Conservation (phyloP, 1,140 invertebrate species). For the Ylistrum balloti region DNA sequence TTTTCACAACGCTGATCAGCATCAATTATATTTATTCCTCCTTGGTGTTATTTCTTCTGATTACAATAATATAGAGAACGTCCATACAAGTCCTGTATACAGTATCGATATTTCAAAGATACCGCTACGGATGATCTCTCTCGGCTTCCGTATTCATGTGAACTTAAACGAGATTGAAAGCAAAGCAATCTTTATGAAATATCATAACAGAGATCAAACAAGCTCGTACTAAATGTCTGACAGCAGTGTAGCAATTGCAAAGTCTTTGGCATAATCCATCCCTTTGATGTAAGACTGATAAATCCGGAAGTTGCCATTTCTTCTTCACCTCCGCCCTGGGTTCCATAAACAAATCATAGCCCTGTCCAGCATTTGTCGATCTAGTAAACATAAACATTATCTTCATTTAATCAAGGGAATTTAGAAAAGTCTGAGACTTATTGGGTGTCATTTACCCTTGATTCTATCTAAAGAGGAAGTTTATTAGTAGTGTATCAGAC, state of each 20-base stretch:
- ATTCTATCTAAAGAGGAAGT: neutral
- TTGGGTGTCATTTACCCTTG: neutral
- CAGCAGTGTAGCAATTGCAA: neutral
- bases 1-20: too few species aligned
- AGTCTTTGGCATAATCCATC: slow-evolving; percentile 25
- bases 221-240: neutral
- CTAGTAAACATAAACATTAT: neutral
- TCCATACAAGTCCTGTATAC: too few species aligned
- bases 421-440: neutral
- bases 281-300: neutral
- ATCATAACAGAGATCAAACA: neutral
- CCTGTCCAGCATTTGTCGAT: neutral
- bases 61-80: too few species aligned
- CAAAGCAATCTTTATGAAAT: neutral
- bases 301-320: neutral
- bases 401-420: neutral
- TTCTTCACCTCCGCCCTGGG: neutral
- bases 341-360: neutral
- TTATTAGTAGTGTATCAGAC: neutral
- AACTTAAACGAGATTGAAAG: too few species aligned
- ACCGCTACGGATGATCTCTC: too few species aligned
- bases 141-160: too few species aligned
- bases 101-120: too few species aligned
- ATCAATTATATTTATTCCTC: too few species aligned
- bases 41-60: too few species aligned